Evolutionary conservation across 2,113 vertebrate species (phyloP).

Genomic region (Salvelinus fontinalis): DNA sequence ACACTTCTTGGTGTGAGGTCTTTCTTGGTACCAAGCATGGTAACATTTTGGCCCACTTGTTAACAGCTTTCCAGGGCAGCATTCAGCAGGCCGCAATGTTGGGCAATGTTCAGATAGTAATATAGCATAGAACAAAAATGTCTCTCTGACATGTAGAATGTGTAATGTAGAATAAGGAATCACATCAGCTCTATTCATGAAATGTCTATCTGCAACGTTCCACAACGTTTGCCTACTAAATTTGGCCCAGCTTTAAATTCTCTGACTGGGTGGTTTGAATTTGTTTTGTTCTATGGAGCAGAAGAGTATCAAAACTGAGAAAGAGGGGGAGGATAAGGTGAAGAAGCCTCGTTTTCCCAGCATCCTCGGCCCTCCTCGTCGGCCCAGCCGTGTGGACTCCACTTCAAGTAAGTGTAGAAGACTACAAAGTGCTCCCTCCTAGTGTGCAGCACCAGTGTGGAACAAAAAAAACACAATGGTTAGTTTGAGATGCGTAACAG

Average conservation of each 20-base stretch:
- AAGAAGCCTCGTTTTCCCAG: conserved; percentile 87
- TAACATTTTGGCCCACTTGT: too few relatives aligned
- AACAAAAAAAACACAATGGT: too few relatives aligned
- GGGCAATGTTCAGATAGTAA: neutral
- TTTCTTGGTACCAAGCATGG: too few relatives aligned
- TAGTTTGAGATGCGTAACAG: too few relatives aligned
- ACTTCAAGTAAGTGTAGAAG: conserved; percentile 78
- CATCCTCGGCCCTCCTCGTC: conserved; percentile 84
- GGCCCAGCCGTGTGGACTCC: conserved; percentile 85
- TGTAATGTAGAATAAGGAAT: neutral
- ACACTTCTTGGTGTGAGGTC: too few relatives aligned
- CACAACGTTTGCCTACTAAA: neutral
- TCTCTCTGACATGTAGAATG: neutral
- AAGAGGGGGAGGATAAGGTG: conserved; percentile 88
- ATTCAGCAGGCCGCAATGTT: too few relatives aligned
- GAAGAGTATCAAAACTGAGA: conserved; percentile 87
- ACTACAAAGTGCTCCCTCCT: neutral
- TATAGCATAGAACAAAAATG: neutral
- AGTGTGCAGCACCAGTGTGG: too few relatives aligned
- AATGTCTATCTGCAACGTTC: neutral
- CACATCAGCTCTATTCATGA: neutral
- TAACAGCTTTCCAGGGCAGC: too few relatives aligned
- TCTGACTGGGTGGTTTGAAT: neutral
- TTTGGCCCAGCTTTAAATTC: neutral
- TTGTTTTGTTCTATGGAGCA: conserved; percentile 45